Base-by-base conservation (phyloP, 2,888 invertebrate genomes). In the Thera obeliscata region DNA sequence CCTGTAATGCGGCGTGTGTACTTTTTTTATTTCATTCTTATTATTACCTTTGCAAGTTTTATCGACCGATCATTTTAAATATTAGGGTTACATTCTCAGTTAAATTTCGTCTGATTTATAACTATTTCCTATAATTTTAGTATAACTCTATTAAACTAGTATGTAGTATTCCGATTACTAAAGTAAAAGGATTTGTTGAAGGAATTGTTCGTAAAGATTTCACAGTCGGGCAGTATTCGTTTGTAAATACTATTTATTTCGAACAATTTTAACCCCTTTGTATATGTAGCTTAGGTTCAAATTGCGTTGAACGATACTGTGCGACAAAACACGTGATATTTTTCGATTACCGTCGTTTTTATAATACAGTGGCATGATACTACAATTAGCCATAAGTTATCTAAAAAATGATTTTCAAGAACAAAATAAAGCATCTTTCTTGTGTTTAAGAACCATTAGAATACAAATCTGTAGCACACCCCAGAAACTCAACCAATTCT, bases 171-270 rank as follows among this genome's bases (percentile, higher is more conserved):
- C 56, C 59, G 41, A 58, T 62, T 64, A 76, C 74, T 74, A 78
- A 12, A 71, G 78, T 78, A 67, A 46, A 61, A 33, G 90, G 89
- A 89, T 89, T 91, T 91, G 91, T 81, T 79, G 69, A 76, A 76
- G 87, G 86, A 86, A 84, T 85, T 88, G 88, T 84, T 57, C 35
- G 54, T 57, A 59, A 49, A 59, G 64, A 73, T 83, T 84, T 76
- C 84, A 78, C 81, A 82, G 85, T 78, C 82, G 78, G 78, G 80
- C 74, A 73, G 75, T 55, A 58, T 43, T 56, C 59, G 54, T 81
- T 81, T 91, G 88, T 91, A 90, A 79, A 91, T 89, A 90, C 66
- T 81, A 82, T 83, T 82, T 86, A 86, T 87, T 84, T 81, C 75
- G 71, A 77, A 76, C 74, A 73, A 73, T 56, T 76, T 76, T 75